Conservation (phyloP, 2,888 invertebrate genomes). For the Hyposoter dolosus region DNA sequence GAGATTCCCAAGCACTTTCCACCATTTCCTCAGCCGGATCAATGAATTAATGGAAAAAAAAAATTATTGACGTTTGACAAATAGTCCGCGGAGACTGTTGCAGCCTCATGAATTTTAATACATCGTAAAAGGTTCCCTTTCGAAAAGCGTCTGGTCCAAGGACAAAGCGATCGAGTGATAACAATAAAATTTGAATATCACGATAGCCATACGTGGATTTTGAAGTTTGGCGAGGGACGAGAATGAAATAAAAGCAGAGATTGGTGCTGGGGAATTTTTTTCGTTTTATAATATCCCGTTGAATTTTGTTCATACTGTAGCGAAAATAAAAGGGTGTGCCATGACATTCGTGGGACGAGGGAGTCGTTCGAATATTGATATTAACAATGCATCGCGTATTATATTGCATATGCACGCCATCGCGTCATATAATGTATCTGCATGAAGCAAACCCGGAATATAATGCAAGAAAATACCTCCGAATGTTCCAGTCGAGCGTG, state of each 20-base stretch:
- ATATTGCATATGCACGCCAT: slow-evolving; percentile 57
- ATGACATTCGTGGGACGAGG: slow-evolving; percentile 62
- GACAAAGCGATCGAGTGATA: slow-evolving; percentile 59
- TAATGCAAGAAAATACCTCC: slow-evolving; percentile 32
- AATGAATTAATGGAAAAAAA: neutral
- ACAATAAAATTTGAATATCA: slow-evolving; percentile 78
- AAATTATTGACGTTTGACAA: slow-evolving; percentile 58
- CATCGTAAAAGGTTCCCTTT: slow-evolving; percentile 74
- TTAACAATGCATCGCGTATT: slow-evolving; percentile 74
- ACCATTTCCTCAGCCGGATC: neutral
- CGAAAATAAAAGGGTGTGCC: slow-evolving; percentile 50
- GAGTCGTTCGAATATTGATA: slow-evolving; percentile 55
- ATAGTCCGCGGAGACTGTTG: slow-evolving; percentile 55
- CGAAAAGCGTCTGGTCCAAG: slow-evolving; percentile 44
- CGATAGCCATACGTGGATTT: slow-evolving; percentile 66
- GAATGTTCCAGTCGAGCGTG: slow-evolving; percentile 51
- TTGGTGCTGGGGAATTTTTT: slow-evolving; percentile 21
- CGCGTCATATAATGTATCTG: slow-evolving; percentile 10
- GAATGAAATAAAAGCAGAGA: slow-evolving; percentile 32
- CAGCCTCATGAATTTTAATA: slow-evolving; percentile 81
- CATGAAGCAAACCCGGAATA: slow-evolving; percentile 7
- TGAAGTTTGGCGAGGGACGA: slow-evolving; percentile 19
- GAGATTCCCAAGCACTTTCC: neutral
- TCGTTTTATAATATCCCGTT: slow-evolving; percentile 62
- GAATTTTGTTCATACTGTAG: slow-evolving; percentile 75